These are phyloP conservation scores for Scomberomorus guttatus DNA, from an alignment of 2,797 vertebrate species.

Conservation along the genomic window DNA sequence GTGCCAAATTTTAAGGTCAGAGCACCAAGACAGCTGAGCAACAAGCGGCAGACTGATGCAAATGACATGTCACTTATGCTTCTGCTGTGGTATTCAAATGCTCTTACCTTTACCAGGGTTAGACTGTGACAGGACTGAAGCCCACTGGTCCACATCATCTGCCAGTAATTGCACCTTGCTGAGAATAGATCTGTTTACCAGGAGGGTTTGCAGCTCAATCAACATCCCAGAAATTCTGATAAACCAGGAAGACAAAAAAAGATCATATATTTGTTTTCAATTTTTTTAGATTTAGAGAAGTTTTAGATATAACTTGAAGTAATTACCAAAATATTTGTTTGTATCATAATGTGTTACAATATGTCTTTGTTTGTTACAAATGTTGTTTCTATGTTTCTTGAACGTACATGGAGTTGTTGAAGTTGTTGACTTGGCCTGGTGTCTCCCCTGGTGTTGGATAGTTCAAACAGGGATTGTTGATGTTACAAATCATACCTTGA, in stretches of 20 bases:
- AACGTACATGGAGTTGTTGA: constrained; percentile 94
- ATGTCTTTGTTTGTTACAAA: too few species aligned
- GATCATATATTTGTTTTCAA: background rate
- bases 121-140: constrained; percentile 54
- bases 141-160: constrained; percentile 74
- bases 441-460: constrained; percentile 94
- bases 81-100: background rate
- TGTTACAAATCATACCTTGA: constrained; percentile 96
- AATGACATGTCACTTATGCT: background rate
- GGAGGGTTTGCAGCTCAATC: constrained; percentile 80
- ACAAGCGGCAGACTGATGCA: background rate
- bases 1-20: background rate
- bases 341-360: background rate
- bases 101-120: constrained; percentile 41
- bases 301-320: background rate
- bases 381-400: too few species aligned
- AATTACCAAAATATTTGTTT: background rate
- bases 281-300: too few species aligned
- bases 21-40: background rate
- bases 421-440: constrained; percentile 96
- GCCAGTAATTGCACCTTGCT: constrained; percentile 69
- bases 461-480: constrained; percentile 93
- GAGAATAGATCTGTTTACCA: constrained; percentile 76
- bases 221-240: constrained; percentile 80
- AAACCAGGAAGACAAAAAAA: background rate